These are phyloP conservation scores for Nebria ingens DNA, from an alignment of 1,140 invertebrate genomes.

Conservation along the genomic window DNA sequence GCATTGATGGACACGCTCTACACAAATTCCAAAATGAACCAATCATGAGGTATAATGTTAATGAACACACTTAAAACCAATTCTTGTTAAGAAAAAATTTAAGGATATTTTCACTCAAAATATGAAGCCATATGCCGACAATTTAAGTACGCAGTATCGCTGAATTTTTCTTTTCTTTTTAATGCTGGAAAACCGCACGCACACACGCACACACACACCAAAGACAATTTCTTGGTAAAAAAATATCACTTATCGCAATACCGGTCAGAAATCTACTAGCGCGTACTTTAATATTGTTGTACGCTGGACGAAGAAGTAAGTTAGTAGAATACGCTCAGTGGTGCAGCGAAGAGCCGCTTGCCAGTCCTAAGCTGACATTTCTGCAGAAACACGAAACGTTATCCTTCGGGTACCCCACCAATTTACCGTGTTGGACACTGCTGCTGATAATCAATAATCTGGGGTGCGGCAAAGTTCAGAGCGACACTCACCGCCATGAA, in stretches of 20 bases:
- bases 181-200: no score
- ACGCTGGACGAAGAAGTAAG: no score
- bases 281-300: no score
- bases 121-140: background rate
- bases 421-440: background rate
- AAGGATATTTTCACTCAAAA: background rate
- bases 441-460: constrained; percentile 1
- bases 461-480: background rate
- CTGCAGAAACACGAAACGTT: background rate
- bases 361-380: background rate
- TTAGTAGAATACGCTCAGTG: no score
- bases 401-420: background rate
- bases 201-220: no score
- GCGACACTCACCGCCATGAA: background rate
- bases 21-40: constrained; percentile 90
- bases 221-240: no score
- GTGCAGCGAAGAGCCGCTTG: no score
- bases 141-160: no score
- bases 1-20: constrained; percentile 86
- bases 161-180: no score
- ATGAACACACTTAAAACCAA: background rate
- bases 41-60: constrained; percentile 56
- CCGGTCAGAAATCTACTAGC: no score
- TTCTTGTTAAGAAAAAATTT: background rate
- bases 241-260: no score